phyloP scores from a whole-genome alignment of 2,113 vertebrate species.

The Psittacula cyanocephala region DNA sequence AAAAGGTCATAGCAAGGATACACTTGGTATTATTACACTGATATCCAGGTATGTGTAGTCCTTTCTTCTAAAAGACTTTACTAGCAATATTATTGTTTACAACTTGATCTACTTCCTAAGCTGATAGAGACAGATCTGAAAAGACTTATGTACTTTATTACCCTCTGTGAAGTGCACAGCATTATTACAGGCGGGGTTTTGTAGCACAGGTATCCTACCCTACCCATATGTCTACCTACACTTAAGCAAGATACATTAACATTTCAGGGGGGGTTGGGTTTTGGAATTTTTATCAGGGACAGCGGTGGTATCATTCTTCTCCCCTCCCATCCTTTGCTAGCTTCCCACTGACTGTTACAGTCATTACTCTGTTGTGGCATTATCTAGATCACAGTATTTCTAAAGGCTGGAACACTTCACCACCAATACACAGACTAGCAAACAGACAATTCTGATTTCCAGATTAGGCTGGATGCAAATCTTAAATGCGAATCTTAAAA shows the following conservation, averaged over 20 bases:
- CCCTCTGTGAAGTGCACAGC: not conserved
- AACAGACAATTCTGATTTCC: not conserved
- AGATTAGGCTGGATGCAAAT: not conserved
- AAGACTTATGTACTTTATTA: not conserved
- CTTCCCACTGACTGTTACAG: not conserved
- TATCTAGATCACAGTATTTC: not conserved
- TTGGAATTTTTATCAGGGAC: not conserved
- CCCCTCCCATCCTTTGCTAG: not conserved
- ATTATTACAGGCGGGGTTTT: not conserved
- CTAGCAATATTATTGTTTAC: not conserved
- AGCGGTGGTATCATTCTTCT: not conserved
- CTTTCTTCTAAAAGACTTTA: not conserved
- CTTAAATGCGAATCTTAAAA: not conserved
- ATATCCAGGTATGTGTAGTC: accelerated
- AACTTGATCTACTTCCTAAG: not conserved
- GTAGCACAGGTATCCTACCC: not conserved
- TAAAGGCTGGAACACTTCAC: not conserved
- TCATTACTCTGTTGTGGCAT: not conserved
- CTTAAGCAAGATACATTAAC: not conserved
- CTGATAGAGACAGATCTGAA: not conserved
- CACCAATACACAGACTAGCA: not conserved
- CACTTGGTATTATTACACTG: not conserved
- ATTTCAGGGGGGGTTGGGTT: not conserved
- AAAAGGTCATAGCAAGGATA: not conserved
- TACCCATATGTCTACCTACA: accelerated